These are phyloP conservation scores for Microcebus griseorufus DNA, from an alignment of 2,113 vertebrate species.

Conservation along the genomic window DNA sequence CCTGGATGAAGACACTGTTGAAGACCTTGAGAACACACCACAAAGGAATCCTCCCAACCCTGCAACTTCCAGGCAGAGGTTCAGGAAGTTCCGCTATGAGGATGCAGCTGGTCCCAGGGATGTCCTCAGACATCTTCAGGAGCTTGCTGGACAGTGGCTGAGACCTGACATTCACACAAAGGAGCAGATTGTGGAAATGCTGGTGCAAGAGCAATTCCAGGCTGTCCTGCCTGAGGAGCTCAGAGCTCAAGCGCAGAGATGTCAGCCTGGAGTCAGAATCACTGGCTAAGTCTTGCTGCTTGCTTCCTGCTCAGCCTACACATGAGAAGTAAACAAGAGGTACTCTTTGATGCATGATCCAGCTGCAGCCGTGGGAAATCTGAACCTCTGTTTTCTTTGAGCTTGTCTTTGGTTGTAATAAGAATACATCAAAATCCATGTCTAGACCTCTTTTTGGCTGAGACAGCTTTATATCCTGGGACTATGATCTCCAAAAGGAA, in stretches of 20 bases:
- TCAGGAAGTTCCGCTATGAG: slow-evolving; percentile 48
- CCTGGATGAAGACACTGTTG: not conserved
- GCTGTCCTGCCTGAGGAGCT: not conserved
- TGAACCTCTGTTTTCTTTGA: not conserved
- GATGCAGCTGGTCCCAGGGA: slow-evolving; percentile 7
- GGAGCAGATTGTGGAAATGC: slow-evolving; percentile 53
- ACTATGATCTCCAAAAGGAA: not conserved
- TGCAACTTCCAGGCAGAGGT: not conserved
- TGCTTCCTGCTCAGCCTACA: not conserved
- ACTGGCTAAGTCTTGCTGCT: not conserved
- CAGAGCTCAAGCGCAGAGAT: not conserved
- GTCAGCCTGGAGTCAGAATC: not conserved
- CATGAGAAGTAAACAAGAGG: not conserved
- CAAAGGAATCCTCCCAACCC: not conserved
- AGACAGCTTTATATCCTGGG: slow-evolving; percentile 27
- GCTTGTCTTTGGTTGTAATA: slow-evolving; percentile 51
- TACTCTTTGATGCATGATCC: not conserved
- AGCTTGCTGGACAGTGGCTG: slow-evolving; percentile 47
- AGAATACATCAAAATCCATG: not conserved
- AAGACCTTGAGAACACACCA: not conserved
- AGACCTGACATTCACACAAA: slow-evolving; percentile 8
- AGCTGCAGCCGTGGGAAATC: not conserved
- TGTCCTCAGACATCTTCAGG: slow-evolving; percentile 24
- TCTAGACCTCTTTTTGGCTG: not conserved
- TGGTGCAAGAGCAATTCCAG: slow-evolving; percentile 53